Evolutionary conservation across 2,888 invertebrate species (phyloP).

Genomic region (Lasioglossum malachurum): DNA sequence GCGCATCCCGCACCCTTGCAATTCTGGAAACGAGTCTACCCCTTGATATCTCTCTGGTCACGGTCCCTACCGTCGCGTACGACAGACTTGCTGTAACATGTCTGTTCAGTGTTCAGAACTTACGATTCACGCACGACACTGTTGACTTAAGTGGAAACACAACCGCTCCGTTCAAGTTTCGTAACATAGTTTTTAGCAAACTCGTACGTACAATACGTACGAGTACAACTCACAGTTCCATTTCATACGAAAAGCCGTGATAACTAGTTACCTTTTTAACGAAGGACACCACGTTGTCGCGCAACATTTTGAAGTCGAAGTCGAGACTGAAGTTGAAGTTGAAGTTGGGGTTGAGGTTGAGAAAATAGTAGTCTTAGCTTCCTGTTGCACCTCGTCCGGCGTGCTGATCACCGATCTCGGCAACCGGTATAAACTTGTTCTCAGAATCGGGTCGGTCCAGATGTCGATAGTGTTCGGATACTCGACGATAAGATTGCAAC

Average conservation of each 20-base stretch:
- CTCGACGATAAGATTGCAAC: slow-evolving; percentile 45
- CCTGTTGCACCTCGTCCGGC: slow-evolving; percentile 66
- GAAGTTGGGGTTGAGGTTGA: background rate
- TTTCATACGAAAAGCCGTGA: background rate
- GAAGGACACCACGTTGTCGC: slow-evolving; percentile 96
- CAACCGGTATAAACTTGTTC: slow-evolving; percentile 74
- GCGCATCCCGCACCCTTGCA: no score
- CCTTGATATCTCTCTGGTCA: no score
- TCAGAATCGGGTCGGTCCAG: background rate
- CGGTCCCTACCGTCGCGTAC: no score
- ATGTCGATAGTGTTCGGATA: slow-evolving; percentile 13
- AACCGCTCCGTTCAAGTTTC: no score
- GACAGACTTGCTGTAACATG: no score
- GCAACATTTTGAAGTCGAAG: slow-evolving; percentile 89
- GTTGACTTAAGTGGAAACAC: no score
- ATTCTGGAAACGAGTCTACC: no score
- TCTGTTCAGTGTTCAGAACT: no score
- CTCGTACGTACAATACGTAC: no score
- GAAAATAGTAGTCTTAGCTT: slow-evolving; percentile 57
- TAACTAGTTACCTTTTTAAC: slow-evolving; percentile 92
- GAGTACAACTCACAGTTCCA: background rate
- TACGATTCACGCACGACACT: no score
- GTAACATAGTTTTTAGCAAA: no score
- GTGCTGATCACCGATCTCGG: slow-evolving; percentile 57
- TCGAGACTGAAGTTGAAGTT: background rate